These are phyloP conservation scores for Danio kyathit DNA, from an alignment of 2,797 vertebrate species.

Conservation along the genomic window DNA sequence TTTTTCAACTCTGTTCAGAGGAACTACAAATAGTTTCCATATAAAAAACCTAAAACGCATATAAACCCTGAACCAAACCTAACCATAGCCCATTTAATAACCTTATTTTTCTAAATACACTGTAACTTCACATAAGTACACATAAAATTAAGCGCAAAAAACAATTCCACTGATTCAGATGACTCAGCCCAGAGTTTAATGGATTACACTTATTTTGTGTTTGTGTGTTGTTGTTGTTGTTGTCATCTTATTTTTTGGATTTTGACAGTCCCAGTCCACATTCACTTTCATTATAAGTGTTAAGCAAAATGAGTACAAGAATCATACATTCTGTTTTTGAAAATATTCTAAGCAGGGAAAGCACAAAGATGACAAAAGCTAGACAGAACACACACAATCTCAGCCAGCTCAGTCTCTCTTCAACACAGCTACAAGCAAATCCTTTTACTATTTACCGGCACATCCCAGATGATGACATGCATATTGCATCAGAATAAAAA, in stretches of 20 bases:
- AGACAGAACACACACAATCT: background rate
- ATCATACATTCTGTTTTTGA: background rate
- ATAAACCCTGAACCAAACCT: too few relatives aligned
- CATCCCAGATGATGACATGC: constrained; percentile 31
- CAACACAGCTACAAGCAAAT: constrained; percentile 23
- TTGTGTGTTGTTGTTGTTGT: too few relatives aligned
- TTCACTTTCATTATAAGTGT: background rate
- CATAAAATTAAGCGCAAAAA: background rate
- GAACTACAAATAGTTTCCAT: too few relatives aligned
- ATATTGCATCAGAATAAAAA: constrained; percentile 54
- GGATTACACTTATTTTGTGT: background rate
- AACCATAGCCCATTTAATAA: too few relatives aligned
- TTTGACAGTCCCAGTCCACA: background rate
- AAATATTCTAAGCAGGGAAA: background rate
- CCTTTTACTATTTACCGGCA: constrained; percentile 13
- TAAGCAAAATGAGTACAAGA: background rate
- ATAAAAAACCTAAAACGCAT: too few relatives aligned
- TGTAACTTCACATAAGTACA: too few relatives aligned
- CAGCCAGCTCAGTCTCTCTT: background rate
- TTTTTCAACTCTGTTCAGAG: too few relatives aligned
- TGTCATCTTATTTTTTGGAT: background rate
- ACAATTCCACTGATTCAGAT: background rate
- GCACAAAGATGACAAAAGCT: background rate
- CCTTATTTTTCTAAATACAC: too few relatives aligned
- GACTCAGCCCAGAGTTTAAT: background rate